These are phyloP conservation scores for Nerophis lumbriciformis DNA, from an alignment of 2,113 vertebrate genomes.

Conservation along the genomic window DNA sequence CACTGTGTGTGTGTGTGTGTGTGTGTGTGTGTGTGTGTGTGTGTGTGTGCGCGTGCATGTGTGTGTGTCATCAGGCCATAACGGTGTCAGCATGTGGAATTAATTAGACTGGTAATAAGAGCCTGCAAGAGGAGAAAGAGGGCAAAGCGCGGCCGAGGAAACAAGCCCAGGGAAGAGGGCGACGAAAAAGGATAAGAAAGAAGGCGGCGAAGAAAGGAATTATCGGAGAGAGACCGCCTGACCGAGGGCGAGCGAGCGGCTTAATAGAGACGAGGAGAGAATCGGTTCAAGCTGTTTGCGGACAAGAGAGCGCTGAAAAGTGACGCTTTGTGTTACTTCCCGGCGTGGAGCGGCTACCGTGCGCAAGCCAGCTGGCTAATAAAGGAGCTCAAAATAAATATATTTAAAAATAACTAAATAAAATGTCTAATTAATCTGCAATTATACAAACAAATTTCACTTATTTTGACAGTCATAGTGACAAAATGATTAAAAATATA, in stretches of 20 bases:
- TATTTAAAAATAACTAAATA: no score
- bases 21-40: neutral
- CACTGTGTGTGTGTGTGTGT: constrained; percentile 1
- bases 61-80: constrained; percentile 37
- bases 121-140: constrained; percentile 20
- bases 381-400: no score
- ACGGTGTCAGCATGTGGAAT: constrained; percentile 50
- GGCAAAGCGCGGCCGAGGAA: constrained; percentile 14
- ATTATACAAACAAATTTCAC: no score
- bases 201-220: constrained; percentile 2
- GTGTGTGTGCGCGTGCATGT: constrained; percentile 22
- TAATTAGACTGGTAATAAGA: constrained; percentile 55
- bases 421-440: no score
- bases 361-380: no score
- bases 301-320: constrained; percentile 9
- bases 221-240: neutral
- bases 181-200: neutral
- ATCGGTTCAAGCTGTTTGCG: constrained; percentile 17
- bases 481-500: no score
- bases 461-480: no score
- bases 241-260: constrained; percentile 10
- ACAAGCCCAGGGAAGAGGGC: constrained; percentile 2
- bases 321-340: neutral
- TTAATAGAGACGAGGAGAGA: constrained; percentile 10
- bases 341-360: no score